These are phyloP conservation scores for Anastrepha ludens DNA, from an alignment of 1,140 invertebrate species.

Conservation along the genomic window DNA sequence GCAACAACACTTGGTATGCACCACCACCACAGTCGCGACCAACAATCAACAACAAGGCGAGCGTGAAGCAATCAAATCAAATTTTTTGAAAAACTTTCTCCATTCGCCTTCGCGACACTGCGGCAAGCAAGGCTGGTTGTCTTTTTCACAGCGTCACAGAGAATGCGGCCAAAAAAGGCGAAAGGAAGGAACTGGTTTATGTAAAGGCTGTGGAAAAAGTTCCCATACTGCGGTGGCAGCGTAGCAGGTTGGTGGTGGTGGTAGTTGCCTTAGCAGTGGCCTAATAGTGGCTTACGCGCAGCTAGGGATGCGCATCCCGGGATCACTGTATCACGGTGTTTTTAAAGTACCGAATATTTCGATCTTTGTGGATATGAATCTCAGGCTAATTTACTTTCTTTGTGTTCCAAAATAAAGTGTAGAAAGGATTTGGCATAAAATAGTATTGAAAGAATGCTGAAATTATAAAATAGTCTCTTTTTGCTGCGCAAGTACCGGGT, in stretches of 20 bases:
- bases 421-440: no score
- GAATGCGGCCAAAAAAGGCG: not conserved
- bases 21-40: not conserved
- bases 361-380: no score
- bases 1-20: not conserved
- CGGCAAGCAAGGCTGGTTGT: not conserved
- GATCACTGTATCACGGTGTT: no score
- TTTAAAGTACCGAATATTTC: no score
- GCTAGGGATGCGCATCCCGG: no score
- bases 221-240: not conserved
- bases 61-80: constrained; percentile 46
- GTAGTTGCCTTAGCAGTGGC: not conserved
- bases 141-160: not conserved
- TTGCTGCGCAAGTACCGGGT: no score
- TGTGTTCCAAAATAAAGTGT: no score
- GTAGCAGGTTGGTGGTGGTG: not conserved
- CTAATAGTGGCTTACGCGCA: no score
- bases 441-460: no score
- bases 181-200: constrained; percentile 24
- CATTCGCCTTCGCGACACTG: not conserved
- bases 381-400: no score
- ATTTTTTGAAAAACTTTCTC: constrained; percentile 36
- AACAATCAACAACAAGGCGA: constrained; percentile 8
- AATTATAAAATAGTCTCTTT: no score
- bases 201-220: not conserved